These are phyloP conservation scores for Chirona hameri DNA, from an alignment of 2,888 invertebrate species.

Conservation along the genomic window DNA sequence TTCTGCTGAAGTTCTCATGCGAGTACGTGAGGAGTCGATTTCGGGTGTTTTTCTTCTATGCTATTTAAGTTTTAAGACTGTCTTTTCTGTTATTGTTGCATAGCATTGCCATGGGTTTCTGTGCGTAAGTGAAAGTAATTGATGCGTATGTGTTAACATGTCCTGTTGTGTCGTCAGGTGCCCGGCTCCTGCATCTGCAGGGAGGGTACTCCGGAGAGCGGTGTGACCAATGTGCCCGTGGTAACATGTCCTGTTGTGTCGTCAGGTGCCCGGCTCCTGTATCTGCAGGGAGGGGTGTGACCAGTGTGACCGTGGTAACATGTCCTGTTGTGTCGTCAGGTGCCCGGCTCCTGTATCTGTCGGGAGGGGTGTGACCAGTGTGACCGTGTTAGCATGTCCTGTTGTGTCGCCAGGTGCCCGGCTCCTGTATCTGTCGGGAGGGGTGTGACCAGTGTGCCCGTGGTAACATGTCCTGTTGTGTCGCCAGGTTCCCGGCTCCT, in stretches of 20 bases:
- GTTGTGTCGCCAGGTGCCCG: conserved; percentile 50
- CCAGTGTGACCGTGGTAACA: conserved; percentile 65
- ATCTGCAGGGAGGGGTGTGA: conserved; percentile 78
- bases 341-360: conserved; percentile 73
- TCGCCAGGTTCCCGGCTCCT: conserved; percentile 60
- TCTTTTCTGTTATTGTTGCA: too few relatives aligned
- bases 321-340: conserved; percentile 43
- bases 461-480: conserved; percentile 48
- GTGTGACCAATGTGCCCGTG: conserved; percentile 78
- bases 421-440: conserved; percentile 73
- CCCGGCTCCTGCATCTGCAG: conserved; percentile 75
- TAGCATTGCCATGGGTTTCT: too few relatives aligned
- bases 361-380: conserved; percentile 77
- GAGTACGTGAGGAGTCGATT: too few relatives aligned
- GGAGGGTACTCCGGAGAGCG: conserved; percentile 61
- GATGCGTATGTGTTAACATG: too few relatives aligned
- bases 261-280: conserved; percentile 64
- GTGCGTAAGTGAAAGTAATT: too few relatives aligned
- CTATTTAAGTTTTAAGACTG: too few relatives aligned
- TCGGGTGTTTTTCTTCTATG: too few relatives aligned
- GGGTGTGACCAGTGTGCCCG: conserved; percentile 79
- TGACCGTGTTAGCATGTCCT: conserved; percentile 53
- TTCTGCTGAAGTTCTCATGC: too few relatives aligned
- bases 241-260: conserved; percentile 44
- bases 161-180: conserved; percentile 44